Evolutionary conservation across 30 jellyfish, hydroid and myxozoan species (phyloP).

Genomic region (Hydractinia symbiolongicarpus): DNA sequence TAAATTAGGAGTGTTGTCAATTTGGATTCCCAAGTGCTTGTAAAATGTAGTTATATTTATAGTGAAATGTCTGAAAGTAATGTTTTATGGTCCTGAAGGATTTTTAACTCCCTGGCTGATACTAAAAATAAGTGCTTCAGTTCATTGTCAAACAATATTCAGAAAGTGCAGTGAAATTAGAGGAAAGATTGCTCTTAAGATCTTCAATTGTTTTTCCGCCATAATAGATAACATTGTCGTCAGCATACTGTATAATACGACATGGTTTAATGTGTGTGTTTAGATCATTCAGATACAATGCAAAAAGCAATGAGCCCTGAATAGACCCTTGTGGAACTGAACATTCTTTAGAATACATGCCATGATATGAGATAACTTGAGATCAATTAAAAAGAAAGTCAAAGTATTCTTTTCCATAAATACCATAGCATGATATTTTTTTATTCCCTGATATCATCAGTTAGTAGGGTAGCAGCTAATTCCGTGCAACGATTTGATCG

Average conservation of each 20-base stretch:
- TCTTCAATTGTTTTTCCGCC: neutral
- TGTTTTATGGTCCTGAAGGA: no score
- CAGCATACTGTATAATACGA: constrained; percentile 8
- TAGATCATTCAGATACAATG: constrained; percentile 28
- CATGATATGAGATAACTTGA: neutral
- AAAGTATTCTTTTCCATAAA: neutral
- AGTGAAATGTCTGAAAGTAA: neutral
- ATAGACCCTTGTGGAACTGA: constrained; percentile 39
- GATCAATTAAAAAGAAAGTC: neutral
- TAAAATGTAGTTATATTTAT: neutral
- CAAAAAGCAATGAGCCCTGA: constrained; percentile 39
- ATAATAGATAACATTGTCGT: neutral
- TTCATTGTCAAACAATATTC: no score
- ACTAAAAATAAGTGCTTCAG: no score
- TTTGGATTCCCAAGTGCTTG: constrained; percentile 4
- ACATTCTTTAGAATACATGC: neutral
- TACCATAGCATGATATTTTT: neutral
- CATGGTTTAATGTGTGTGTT: constrained; percentile 9
- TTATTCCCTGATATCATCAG: neutral
- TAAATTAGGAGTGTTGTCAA: neutral
- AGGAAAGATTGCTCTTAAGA: neutral
- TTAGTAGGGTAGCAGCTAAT: constrained; percentile 3
- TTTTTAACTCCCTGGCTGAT: no score
- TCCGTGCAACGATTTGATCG: neutral
- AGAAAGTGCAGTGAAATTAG: neutral